Conservation (phyloP, 2,113 vertebrate genomes). For the Willisornis vidua region DNA sequence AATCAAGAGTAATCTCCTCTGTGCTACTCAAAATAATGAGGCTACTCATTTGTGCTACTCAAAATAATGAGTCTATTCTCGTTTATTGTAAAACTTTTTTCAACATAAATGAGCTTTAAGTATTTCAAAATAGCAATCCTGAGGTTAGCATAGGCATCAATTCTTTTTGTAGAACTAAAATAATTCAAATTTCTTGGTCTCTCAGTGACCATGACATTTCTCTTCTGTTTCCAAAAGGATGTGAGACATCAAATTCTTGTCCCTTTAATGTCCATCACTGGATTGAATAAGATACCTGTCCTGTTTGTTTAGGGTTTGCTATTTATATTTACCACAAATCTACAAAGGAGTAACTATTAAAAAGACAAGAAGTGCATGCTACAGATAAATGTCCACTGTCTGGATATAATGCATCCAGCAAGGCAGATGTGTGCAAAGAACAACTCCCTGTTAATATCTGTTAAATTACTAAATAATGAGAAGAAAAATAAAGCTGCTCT, state of each 20-base stretch:
- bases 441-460: background rate
- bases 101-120: background rate
- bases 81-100: background rate
- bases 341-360: background rate
- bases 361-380: background rate
- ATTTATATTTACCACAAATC: background rate
- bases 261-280: background rate
- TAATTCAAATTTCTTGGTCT: constrained; percentile 4
- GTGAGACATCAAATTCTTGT: constrained; percentile 14
- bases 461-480: background rate
- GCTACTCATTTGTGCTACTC: background rate
- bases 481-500: constrained; percentile 12
- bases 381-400: background rate
- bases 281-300: background rate
- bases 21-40: background rate
- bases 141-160: background rate
- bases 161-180: constrained; percentile 33
- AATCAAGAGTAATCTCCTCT: background rate
- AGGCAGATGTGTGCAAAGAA: background rate
- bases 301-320: background rate
- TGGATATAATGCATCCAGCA: background rate
- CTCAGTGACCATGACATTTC: background rate
- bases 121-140: constrained; percentile 12
- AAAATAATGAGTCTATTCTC: background rate
- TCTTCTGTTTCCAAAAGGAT: background rate